These are phyloP conservation scores for Rhamnusium bicolor DNA, from an alignment of 2,888 invertebrate species.

Conservation along the genomic window DNA sequence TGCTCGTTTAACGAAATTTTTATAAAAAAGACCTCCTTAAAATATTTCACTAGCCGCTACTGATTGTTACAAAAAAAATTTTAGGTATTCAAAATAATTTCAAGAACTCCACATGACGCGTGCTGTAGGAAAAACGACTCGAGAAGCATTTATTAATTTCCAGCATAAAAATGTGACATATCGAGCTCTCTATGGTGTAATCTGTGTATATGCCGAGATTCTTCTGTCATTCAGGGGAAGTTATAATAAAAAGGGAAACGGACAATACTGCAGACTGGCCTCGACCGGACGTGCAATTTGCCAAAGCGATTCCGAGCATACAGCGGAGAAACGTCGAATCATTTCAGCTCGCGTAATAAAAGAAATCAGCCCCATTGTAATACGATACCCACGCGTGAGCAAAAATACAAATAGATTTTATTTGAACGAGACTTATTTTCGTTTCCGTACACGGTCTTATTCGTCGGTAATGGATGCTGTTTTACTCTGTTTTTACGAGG, in stretches of 20 bases:
- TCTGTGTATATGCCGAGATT: not conserved
- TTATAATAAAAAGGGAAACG: constrained; percentile 55
- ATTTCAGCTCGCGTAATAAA: constrained; percentile 52
- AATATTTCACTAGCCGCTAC: too few species aligned
- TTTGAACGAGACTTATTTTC: constrained; percentile 36
- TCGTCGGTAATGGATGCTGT: not conserved
- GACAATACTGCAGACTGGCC: constrained; percentile 54
- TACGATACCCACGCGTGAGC: constrained; percentile 55
- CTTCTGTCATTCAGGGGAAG: constrained; percentile 29
- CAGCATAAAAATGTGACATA: too few species aligned
- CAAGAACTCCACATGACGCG: too few species aligned
- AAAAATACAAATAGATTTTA: constrained; percentile 55
- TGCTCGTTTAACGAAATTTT: too few species aligned
- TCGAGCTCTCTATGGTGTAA: not conserved
- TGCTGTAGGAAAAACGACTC: too few species aligned
- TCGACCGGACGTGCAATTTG: constrained; percentile 65
- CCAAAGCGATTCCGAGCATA: constrained; percentile 62
- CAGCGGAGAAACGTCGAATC: constrained; percentile 52
- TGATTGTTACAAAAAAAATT: too few species aligned
- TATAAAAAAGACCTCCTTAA: too few species aligned
- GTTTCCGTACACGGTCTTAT: not conserved
- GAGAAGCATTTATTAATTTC: too few species aligned
- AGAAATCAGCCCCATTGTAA: constrained; percentile 63
- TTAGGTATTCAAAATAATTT: too few species aligned
- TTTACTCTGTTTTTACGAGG: not conserved